Conservation (phyloP, 1,140 invertebrate species). For the Leptinotarsa texana region DNA sequence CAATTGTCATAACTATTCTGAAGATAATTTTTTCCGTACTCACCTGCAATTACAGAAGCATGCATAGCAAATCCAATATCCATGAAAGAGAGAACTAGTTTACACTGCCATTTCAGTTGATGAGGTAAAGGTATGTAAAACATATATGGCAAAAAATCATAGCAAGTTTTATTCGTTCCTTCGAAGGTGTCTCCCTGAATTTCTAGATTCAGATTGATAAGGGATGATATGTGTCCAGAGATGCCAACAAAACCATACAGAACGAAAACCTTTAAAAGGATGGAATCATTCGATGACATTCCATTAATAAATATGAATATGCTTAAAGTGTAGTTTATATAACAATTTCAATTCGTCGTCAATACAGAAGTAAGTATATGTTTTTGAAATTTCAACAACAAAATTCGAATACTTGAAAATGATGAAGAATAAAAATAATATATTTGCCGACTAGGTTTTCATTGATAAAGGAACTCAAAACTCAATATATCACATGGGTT, state of each 20-base stretch:
- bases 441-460: too few relatives aligned
- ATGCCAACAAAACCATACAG: slow-evolving; percentile 21
- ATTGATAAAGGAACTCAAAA: too few relatives aligned
- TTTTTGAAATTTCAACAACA: too few relatives aligned
- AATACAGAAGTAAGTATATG: too few relatives aligned
- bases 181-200: slow-evolving; percentile 10
- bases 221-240: slow-evolving; percentile 13
- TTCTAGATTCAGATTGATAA: not conserved
- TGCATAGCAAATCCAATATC: not conserved
- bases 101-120: slow-evolving; percentile 3
- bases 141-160: slow-evolving; percentile 21
- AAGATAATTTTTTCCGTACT: too few relatives aligned
- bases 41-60: slow-evolving; percentile 15
- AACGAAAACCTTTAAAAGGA: slow-evolving; percentile 4
- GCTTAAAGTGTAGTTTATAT: too few relatives aligned
- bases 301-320: too few relatives aligned
- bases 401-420: too few relatives aligned
- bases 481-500: too few relatives aligned
- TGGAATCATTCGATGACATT: not conserved
- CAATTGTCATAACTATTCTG: too few relatives aligned
- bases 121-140: slow-evolving; percentile 19
- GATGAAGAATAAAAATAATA: too few relatives aligned
- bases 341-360: too few relatives aligned
- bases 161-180: slow-evolving; percentile 11
- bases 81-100: slow-evolving; percentile 15